phyloP scores from a whole-genome alignment of 2,113 vertebrate species.

The Lipophrys pholis region DNA sequence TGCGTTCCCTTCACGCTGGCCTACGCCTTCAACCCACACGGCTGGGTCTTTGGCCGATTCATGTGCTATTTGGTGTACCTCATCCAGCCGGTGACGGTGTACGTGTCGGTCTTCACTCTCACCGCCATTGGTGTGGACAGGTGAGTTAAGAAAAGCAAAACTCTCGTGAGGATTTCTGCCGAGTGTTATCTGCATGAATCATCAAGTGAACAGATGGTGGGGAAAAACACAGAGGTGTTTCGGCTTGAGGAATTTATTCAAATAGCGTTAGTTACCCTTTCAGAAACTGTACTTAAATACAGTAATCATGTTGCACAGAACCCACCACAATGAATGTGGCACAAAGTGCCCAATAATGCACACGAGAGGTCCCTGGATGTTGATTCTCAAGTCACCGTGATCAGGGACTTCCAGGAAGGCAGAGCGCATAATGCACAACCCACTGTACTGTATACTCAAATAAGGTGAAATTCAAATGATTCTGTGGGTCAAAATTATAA shows the following conservation, averaged over 20 bases:
- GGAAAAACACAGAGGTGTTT: not conserved
- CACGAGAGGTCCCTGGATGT: not conserved
- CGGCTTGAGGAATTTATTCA: not conserved
- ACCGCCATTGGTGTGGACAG: constrained; percentile 92
- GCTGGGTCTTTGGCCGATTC: constrained; percentile 91
- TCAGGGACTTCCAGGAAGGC: no score
- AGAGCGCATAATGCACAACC: no score
- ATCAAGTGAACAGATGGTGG: not conserved
- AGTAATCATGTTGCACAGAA: constrained; percentile 1
- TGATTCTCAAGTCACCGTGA: not conserved
- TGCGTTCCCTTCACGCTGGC: constrained; percentile 91
- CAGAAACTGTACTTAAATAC: not conserved
- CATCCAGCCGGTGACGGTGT: constrained; percentile 90
- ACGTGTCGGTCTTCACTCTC: constrained; percentile 91
- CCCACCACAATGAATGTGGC: constrained; percentile 8
- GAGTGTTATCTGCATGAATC: not conserved
- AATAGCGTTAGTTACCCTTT: not conserved
- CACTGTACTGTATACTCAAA: not conserved
- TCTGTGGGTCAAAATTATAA: no score
- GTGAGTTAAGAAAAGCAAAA: constrained; percentile 67
- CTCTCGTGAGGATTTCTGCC: not conserved
- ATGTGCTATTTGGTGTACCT: constrained; percentile 91
- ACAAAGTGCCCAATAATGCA: not conserved
- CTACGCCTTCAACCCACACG: constrained; percentile 89
- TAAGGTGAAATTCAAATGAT: no score